Conservation (phyloP, 2,797 vertebrate species). For the Rhinoraja longicauda region DNA sequence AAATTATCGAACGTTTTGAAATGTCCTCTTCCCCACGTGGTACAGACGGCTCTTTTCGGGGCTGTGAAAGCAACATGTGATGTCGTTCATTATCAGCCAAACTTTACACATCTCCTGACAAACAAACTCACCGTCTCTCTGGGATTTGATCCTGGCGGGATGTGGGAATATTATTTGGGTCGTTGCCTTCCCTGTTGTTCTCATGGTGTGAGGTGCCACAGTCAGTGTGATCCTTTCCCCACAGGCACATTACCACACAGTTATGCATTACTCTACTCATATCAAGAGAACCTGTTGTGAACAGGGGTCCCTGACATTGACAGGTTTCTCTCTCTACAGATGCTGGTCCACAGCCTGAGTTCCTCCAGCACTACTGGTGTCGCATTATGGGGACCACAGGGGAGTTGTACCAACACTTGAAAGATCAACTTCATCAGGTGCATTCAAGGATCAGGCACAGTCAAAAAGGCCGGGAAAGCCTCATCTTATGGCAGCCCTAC, state of each 20-base stretch:
- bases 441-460: no score
- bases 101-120: neutral
- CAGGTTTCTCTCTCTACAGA: no score
- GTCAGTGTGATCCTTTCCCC: neutral
- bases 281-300: neutral
- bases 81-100: neutral
- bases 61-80: constrained; percentile 20
- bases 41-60: constrained; percentile 20
- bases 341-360: no score
- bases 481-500: no score
- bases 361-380: no score
- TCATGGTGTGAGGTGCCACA: neutral
- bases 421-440: no score
- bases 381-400: no score
- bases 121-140: neutral
- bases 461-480: no score
- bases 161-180: neutral
- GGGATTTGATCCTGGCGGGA: neutral
- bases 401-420: no score
- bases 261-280: neutral
- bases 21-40: constrained; percentile 20
- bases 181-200: no score
- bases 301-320: neutral
- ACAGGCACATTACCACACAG: neutral
- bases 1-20: constrained; percentile 19